Evolutionary conservation across 2,113 vertebrate species (phyloP), one percentile per base, ranked within the genome.

Genomic region (Chitala chitala): DNA sequence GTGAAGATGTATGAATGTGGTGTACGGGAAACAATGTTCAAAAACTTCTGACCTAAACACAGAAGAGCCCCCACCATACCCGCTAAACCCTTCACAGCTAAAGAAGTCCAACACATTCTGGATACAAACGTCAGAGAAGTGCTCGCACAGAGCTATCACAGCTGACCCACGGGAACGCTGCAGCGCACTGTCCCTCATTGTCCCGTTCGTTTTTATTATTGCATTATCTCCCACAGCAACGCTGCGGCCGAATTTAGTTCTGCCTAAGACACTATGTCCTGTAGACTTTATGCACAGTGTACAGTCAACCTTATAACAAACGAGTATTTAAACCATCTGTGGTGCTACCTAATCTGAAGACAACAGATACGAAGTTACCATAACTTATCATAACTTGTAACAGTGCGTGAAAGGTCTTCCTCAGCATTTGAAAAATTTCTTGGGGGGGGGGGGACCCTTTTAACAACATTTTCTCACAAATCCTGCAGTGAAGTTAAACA

Each of bases 1-100:
- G 61, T 70, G n/a, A 78, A 74, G 69, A 75, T 78, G 69, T 75
- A 58, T 73, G 73, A 58, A 29, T 33, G 71, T 51, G 69, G 54
- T 65, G 68, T 51, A 74, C 71, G 59, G 70, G 58, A 58, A 59
- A 36, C 33, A 3, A 9, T 9, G n/a, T 42, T 65, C 64, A 8
- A 51, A 65, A 58, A 36, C 73, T 46, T 50, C 53, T 61, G 50
- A 38, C 68, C 75, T 53, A 70, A 63, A 76, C 64, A 68, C 69
- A 9, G 24, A 61, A 33, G 29, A 29, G 26, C 75, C 59, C 38
- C 61, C 51, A 3, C 68, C 22, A n/a, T 33, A n/a, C 61, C n/a
- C 15, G 9, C 36, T n/a, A n/a, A n/a, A n/a, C n/a, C n/a, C n/a
- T n/a, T n/a, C n/a, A n/a, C n/a, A n/a, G n/a, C n/a, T n/a, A n/a